A percentile compares a stretch with the other conserved stretches of the same genome.
Evolutionary conservation across 2,113 vertebrate species (phyloP).

Genomic region (Calypte anna): DNA sequence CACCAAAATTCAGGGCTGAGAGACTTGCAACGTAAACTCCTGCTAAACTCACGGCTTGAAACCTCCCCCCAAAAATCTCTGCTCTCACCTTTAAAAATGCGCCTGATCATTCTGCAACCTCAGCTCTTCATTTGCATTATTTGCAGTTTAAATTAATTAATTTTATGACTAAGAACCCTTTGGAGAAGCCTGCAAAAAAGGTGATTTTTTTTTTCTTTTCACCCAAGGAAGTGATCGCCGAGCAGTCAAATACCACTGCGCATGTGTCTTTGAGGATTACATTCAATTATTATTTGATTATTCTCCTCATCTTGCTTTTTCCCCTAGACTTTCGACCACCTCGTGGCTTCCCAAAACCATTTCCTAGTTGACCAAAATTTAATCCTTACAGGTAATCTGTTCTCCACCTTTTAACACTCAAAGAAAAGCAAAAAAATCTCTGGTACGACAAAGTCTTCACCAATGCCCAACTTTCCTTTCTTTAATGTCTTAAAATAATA

Average conservation of each 20-base stretch:
- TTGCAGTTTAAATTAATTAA: neutral
- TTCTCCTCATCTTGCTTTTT: neutral
- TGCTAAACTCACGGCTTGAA: neutral
- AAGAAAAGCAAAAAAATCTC: neutral
- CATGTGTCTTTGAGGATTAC: neutral
- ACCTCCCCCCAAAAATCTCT: neutral
- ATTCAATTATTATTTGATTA: neutral
- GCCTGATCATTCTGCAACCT: neutral
- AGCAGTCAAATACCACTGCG: accelerated
- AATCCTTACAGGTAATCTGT: neutral
- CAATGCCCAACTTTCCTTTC: accelerated
- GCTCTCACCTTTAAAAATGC: neutral
- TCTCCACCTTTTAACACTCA: neutral
- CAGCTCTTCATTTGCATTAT: neutral
- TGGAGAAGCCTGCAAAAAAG: neutral
- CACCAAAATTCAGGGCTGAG: neutral
- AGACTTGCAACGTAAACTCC: neutral
- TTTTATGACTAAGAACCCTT: neutral
- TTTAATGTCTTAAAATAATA: neutral
- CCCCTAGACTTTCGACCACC: neutral
- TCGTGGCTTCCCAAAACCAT: neutral
- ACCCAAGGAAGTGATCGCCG: neutral
- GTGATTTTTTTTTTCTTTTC: neutral
- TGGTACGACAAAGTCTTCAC: neutral
- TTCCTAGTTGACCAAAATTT: neutral